Evolutionary conservation across 2,113 vertebrate species (phyloP).

Genomic region (Aythya baeri): DNA sequence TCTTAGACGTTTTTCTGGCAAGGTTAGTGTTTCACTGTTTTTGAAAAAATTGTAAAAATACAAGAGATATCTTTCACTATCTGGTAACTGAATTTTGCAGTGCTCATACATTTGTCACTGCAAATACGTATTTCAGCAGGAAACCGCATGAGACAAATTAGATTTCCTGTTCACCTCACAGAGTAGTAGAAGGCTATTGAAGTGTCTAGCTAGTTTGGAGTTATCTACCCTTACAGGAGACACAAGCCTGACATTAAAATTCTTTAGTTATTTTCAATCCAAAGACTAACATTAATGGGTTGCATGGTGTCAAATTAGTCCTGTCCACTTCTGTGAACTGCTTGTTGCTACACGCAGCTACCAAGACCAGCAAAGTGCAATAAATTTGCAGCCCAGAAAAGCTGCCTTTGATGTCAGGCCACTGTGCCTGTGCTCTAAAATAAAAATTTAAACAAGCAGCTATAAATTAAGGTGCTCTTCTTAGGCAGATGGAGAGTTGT

Average conservation of each 20-base stretch:
- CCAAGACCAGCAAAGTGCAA: background rate
- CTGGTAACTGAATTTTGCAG: constrained; percentile 38
- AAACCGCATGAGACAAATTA: constrained; percentile 64
- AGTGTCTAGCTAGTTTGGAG: constrained; percentile 2
- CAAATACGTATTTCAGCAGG: constrained; percentile 51
- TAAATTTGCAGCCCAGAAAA: constrained; percentile 25
- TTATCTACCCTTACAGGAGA: constrained; percentile 31
- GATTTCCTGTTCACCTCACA: constrained; percentile 67
- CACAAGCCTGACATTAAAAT: constrained; percentile 19
- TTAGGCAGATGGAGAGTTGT: constrained; percentile 2
- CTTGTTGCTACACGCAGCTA: background rate
- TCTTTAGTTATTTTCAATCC: background rate
- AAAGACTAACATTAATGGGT: constrained; percentile 16
- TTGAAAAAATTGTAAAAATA: background rate
- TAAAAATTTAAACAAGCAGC: constrained; percentile 19
- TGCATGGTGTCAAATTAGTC: constrained; percentile 25
- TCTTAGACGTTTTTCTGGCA: background rate
- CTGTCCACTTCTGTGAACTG: constrained; percentile 3
- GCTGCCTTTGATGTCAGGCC: constrained; percentile 31
- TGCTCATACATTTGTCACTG: constrained; percentile 17
- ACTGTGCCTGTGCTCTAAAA: constrained; percentile 5
- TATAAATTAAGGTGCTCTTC: constrained; percentile 56
- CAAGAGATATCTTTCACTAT: background rate
- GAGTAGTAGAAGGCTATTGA: constrained; percentile 28
- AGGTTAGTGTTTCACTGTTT: background rate